Percentiles rank a stretch among this genome's conserved stretches.
phyloP scores from a whole-genome alignment of 2,888 invertebrate genomes.

The Raillietiella orientalis region DNA sequence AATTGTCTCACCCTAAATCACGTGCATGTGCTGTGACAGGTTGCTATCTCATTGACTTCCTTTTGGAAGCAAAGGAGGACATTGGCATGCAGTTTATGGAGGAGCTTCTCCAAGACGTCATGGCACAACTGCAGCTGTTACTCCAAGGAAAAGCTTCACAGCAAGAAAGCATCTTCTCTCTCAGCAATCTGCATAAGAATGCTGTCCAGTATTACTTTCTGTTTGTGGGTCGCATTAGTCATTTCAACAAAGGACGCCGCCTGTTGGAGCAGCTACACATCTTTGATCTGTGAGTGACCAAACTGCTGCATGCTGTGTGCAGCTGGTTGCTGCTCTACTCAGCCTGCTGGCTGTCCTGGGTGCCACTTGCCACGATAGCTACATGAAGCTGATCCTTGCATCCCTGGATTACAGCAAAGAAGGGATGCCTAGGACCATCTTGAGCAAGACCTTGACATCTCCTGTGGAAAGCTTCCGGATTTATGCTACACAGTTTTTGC shows the following conservation, averaged over 20 bases:
- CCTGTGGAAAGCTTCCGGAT: constrained; percentile 24
- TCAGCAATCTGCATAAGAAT: constrained; percentile 53
- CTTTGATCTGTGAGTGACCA: constrained; percentile 29
- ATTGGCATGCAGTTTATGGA: constrained; percentile 25
- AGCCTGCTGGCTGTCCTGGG: constrained; percentile 47
- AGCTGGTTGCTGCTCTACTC: constrained; percentile 9
- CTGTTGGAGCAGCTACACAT: constrained; percentile 37
- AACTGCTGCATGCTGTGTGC: neutral
- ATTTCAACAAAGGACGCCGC: constrained; percentile 12
- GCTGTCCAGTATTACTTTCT: constrained; percentile 83
- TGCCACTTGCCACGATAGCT: constrained; percentile 56
- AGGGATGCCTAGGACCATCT: constrained; percentile 17
- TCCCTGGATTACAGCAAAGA: constrained; percentile 56
- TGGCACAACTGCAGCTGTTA: constrained; percentile 28
- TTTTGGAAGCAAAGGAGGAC: constrained; percentile 29
- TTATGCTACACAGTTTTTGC: constrained; percentile 69
- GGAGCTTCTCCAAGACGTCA: constrained; percentile 46
- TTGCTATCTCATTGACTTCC: constrained; percentile 33
- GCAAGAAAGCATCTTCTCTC: constrained; percentile 58
- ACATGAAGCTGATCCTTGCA: constrained; percentile 70
- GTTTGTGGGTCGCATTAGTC: constrained; percentile 45
- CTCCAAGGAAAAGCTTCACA: constrained; percentile 37
- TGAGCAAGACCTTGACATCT: constrained; percentile 18
- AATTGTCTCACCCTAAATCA: constrained; percentile 21
- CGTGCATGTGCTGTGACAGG: constrained; percentile 14